Evolutionary conservation across 2,797 vertebrate genomes (phyloP).

Genomic region (Saxicola maurus): DNA sequence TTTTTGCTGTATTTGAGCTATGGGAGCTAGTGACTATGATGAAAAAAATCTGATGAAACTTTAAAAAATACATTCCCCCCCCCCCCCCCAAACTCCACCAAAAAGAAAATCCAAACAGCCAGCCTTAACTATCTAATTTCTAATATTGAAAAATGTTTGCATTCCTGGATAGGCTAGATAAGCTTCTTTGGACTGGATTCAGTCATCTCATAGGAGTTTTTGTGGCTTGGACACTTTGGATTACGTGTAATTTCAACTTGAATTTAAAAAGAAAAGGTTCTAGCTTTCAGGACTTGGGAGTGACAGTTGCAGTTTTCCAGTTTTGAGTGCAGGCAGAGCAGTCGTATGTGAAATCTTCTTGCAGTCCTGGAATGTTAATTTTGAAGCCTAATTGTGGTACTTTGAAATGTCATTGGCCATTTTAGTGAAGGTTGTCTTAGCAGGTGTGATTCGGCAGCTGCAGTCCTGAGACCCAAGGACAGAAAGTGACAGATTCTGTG

Average conservation of each 20-base stretch:
- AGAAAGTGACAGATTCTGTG: not conserved
- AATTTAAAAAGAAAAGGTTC: not conserved
- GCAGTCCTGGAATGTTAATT: not conserved
- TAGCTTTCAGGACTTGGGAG: not conserved
- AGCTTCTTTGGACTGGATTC: not conserved
- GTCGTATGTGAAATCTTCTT: not conserved
- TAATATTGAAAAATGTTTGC: not conserved
- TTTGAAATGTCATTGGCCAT: not conserved
- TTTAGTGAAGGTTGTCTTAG: not conserved
- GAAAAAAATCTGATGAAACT: not conserved
- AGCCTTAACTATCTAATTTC: not conserved
- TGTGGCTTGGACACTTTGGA: not conserved
- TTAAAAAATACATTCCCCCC: not conserved
- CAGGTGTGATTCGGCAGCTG: not conserved
- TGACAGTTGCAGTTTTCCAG: not conserved
- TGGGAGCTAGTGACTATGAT: not conserved
- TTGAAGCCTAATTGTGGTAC: not conserved
- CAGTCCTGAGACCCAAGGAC: not conserved
- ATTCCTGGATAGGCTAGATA: not conserved
- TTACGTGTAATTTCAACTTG: not conserved
- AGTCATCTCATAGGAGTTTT: not conserved
- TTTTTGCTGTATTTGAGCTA: not conserved
- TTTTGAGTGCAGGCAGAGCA: not conserved
- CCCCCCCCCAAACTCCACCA: too few species aligned
- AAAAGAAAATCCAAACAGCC: not conserved